Conservation (phyloP, 2,113 vertebrate genomes). For the Morphnarchus princeps region DNA sequence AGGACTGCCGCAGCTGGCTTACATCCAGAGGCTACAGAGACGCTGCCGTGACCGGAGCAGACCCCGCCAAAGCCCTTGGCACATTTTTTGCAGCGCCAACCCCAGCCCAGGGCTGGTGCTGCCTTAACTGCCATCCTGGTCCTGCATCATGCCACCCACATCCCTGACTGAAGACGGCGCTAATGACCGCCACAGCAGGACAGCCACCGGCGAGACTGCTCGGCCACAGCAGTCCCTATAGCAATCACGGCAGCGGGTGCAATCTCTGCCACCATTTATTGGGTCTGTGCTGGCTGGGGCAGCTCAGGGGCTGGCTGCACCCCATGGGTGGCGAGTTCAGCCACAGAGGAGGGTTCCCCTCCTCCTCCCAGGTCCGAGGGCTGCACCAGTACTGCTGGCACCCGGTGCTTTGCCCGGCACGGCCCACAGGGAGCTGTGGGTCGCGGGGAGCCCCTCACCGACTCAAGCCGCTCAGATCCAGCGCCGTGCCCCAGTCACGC, state of each 20-base stretch:
- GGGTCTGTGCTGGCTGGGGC: fast-evolving
- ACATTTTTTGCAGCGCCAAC: fast-evolving
- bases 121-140: background rate
- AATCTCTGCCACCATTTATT: background rate
- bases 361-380: background rate
- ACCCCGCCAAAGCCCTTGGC: background rate
- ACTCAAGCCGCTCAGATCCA: slow-evolving; percentile 40
- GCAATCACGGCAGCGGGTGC: background rate
- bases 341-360: background rate
- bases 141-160: background rate
- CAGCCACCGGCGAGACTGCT: background rate
- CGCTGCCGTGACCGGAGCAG: background rate
- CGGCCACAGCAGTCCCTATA: fast-evolving
- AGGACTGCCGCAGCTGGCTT: background rate
- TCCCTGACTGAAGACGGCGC: background rate
- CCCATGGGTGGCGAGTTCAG: fast-evolving
- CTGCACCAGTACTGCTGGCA: fast-evolving
- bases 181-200: background rate
- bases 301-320: background rate
- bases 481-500: background rate
- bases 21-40: background rate
- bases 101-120: background rate
- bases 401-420: fast-evolving
- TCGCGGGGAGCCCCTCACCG: fast-evolving
- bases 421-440: background rate